Percentiles rank a stretch among this genome's conserved stretches.
Conservation (phyloP, 2,797 vertebrate genomes). For the Astyanax mexicanus region DNA sequence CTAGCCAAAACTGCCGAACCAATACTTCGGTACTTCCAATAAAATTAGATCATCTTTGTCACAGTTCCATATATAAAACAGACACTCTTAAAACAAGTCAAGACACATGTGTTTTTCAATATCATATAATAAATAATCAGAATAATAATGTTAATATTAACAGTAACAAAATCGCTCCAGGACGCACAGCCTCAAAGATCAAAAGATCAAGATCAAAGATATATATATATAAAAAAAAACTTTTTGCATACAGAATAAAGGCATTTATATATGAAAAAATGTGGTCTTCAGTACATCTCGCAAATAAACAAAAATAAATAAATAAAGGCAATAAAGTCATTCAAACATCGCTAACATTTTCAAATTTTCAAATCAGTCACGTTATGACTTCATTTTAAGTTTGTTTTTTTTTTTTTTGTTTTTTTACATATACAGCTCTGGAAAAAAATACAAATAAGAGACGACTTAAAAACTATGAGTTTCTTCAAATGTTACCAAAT, state of each 20-base stretch:
- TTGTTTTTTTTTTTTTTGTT: neutral
- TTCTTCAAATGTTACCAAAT: too few relatives aligned
- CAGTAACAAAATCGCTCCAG: slow-evolving; percentile 19
- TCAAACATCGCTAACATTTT: slow-evolving; percentile 33
- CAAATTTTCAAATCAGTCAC: too few relatives aligned
- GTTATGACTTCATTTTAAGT: slow-evolving; percentile 5
- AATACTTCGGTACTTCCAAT: neutral
- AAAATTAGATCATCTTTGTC: slow-evolving; percentile 24
- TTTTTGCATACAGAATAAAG: slow-evolving; percentile 39
- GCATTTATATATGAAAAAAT: slow-evolving; percentile 32
- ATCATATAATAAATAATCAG: slow-evolving; percentile 49
- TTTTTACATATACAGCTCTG: slow-evolving; percentile 5
- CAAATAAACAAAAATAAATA: too few relatives aligned
- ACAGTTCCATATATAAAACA: slow-evolving; percentile 40
- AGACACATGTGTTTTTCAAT: slow-evolving; percentile 44
- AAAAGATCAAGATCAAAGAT: slow-evolving; percentile 30
- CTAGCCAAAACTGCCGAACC: slow-evolving; percentile 35
- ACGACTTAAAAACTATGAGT: too few relatives aligned
- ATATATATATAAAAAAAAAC: too few relatives aligned
- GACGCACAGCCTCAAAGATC: slow-evolving; percentile 27
- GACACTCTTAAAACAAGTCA: slow-evolving; percentile 40
- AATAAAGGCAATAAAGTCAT: slow-evolving; percentile 30
- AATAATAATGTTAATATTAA: too few relatives aligned
- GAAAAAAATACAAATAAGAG: too few relatives aligned
- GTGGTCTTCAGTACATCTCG: slow-evolving; percentile 15